A percentile compares a stretch with the other conserved stretches of the same genome.
Conservation (phyloP, 2,797 vertebrate species). For the Coreius guichenoti region DNA sequence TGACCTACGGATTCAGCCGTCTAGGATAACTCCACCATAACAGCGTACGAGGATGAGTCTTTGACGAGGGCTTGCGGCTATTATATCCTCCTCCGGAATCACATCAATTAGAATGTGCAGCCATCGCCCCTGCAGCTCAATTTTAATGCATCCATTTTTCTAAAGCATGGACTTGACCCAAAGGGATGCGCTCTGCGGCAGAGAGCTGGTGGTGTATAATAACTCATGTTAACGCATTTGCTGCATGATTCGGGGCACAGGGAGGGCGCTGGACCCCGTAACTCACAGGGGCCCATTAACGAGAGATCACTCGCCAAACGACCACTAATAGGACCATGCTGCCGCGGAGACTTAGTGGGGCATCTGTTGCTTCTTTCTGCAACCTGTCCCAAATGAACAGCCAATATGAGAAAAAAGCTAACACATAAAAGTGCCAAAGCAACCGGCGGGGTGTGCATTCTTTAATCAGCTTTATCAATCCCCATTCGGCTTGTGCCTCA, state of each 20-base stretch:
- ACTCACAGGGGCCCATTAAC: slow-evolving; percentile 64
- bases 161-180: slow-evolving; percentile 56
- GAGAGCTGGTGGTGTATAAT: slow-evolving; percentile 46
- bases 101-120: slow-evolving; percentile 64
- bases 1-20: slow-evolving; percentile 61
- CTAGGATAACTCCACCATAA: slow-evolving; percentile 45
- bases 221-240: slow-evolving; percentile 60
- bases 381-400: slow-evolving; percentile 48
- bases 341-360: slow-evolving; percentile 43
- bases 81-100: slow-evolving; percentile 46
- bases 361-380: slow-evolving; percentile 57
- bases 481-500: slow-evolving; percentile 25
- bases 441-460: slow-evolving; percentile 37
- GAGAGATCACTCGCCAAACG: slow-evolving; percentile 58
- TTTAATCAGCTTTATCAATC: slow-evolving; percentile 43
- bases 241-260: slow-evolving; percentile 48
- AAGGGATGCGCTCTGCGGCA: slow-evolving; percentile 29
- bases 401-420: slow-evolving; percentile 35
- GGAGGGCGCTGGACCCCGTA: slow-evolving; percentile 52
- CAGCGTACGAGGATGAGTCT: slow-evolving; percentile 43
- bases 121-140: slow-evolving; percentile 63
- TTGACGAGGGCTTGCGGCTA: slow-evolving; percentile 36
- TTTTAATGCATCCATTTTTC: slow-evolving; percentile 62
- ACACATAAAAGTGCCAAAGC: slow-evolving; percentile 41
- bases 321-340: slow-evolving; percentile 58